Conservation (phyloP, 2,888 invertebrate species). For the Sphaerophoria taeniata region DNA sequence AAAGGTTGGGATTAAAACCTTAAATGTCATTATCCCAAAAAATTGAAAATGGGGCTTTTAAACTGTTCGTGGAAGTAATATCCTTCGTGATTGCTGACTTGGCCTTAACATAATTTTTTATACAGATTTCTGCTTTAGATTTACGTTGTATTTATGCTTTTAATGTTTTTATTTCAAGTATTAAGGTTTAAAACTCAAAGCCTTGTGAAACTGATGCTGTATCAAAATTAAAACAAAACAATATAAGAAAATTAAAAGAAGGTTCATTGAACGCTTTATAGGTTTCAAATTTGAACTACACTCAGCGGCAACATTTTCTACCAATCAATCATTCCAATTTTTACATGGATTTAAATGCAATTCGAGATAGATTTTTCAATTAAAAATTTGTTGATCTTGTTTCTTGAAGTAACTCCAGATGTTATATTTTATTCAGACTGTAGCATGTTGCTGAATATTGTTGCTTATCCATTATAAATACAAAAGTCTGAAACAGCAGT, state of each 20-base stretch:
- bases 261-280: too few species aligned
- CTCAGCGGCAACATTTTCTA: neutral
- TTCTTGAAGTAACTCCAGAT: too few species aligned
- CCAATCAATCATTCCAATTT: neutral
- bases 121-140: neutral
- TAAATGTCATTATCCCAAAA: neutral
- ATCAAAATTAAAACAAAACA: neutral
- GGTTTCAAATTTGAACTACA: neutral
- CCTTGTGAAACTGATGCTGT: conserved; percentile 11
- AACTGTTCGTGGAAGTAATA: neutral
- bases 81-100: neutral
- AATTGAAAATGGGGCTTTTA: neutral
- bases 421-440: too few species aligned
- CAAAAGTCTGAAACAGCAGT: too few species aligned
- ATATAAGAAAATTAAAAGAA: neutral
- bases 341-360: too few species aligned
- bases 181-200: too few species aligned
- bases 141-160: neutral
- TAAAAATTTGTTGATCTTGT: too few species aligned
- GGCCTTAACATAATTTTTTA: too few species aligned
- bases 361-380: too few species aligned
- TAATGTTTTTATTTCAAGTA: neutral
- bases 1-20: neutral
- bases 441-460: too few species aligned
- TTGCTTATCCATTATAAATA: too few species aligned